phyloP scores from a whole-genome alignment of 2,113 vertebrate genomes.

The Motacilla alba region DNA sequence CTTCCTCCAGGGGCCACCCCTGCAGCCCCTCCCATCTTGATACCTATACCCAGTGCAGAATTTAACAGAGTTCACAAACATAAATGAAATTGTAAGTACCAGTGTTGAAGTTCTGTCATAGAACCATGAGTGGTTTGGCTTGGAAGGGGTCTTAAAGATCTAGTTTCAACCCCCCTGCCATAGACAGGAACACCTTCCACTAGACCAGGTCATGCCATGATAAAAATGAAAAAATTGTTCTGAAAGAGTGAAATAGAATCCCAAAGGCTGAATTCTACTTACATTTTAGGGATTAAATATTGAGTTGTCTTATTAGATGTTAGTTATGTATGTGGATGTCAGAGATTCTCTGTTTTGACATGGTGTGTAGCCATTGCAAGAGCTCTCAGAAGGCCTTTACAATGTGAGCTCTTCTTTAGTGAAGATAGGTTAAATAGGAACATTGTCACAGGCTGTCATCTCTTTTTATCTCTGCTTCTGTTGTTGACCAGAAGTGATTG shows the following conservation, averaged over 20 bases:
- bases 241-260: background rate
- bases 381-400: background rate
- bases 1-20: background rate
- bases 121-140: background rate
- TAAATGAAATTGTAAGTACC: background rate
- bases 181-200: background rate
- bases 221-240: background rate
- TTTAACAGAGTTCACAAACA: background rate
- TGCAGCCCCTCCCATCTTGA: background rate
- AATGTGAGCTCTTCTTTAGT: background rate
- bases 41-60: background rate
- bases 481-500: background rate
- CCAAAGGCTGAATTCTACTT: background rate
- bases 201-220: too few relatives aligned
- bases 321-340: background rate
- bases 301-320: background rate
- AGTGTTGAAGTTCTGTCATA: background rate
- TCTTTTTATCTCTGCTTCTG: background rate
- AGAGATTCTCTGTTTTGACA: background rate
- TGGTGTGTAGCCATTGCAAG: background rate
- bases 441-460: background rate
- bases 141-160: background rate
- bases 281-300: background rate
- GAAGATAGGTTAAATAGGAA: background rate
- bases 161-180: background rate